phyloP scores from a whole-genome alignment of 2,888 invertebrate species.

The Xylota sylvarum region DNA sequence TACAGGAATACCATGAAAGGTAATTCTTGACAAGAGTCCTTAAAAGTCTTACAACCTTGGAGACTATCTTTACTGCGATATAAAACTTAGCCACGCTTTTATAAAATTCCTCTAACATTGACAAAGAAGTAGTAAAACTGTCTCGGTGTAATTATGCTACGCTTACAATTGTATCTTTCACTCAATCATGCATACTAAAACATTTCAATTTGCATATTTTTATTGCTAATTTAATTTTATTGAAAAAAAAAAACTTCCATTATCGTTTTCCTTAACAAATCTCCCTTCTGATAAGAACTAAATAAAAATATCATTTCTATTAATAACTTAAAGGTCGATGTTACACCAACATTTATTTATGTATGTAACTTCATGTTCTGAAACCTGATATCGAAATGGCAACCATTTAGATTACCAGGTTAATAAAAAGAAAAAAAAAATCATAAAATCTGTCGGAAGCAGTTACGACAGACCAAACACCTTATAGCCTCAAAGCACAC shows the following conservation, averaged over 20 bases:
- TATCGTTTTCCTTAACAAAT: constrained; percentile 19
- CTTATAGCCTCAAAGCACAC: neutral
- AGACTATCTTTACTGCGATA: too few species aligned
- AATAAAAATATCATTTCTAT: constrained; percentile 11
- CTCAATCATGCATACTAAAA: neutral
- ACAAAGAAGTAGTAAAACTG: too few species aligned
- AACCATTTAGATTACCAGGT: constrained; percentile 45
- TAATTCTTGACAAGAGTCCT: too few species aligned
- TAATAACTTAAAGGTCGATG: constrained; percentile 26
- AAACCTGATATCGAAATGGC: constrained; percentile 39
- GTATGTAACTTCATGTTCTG: neutral
- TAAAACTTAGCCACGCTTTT: too few species aligned
- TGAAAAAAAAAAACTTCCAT: neutral
- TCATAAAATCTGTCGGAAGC: constrained; percentile 57
- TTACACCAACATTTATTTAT: neutral
- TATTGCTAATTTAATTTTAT: constrained; percentile 6
- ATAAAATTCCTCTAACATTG: too few species aligned
- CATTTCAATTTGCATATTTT: neutral
- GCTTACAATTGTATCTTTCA: too few species aligned
- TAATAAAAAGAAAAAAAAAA: constrained; percentile 31
- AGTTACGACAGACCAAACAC: constrained; percentile 23
- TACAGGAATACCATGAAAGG: too few species aligned
- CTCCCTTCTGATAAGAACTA: neutral
- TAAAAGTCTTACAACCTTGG: too few species aligned
- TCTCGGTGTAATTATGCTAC: too few species aligned